Conservation (phyloP, 2,888 invertebrate species). For the Cactoblastis cactorum region DNA sequence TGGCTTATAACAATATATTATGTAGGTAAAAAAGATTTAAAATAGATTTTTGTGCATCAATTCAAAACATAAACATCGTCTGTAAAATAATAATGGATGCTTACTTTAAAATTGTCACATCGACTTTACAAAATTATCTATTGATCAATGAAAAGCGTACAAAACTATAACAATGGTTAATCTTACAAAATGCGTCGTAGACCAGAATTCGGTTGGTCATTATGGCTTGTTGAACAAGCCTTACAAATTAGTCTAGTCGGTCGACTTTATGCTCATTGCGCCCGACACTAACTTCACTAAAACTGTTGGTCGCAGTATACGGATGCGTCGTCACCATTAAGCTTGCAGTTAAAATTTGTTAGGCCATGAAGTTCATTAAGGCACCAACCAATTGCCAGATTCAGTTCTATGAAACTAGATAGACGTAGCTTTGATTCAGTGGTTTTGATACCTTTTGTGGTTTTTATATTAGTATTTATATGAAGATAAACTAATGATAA, state of each 20-base stretch:
- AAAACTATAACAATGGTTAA: neutral
- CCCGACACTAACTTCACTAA: constrained; percentile 8
- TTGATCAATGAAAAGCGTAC: neutral
- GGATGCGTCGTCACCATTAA: constrained; percentile 7
- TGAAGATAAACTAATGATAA: too few species aligned
- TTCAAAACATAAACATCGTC: too few species aligned
- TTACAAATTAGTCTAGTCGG: constrained; percentile 3
- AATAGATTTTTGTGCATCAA: too few species aligned
- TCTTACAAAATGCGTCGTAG: constrained; percentile 5
- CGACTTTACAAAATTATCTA: neutral
- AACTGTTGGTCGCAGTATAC: constrained; percentile 7
- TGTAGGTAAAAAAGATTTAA: too few species aligned
- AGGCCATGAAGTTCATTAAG: neutral
- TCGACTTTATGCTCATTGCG: constrained; percentile 13
- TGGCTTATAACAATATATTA: too few species aligned
- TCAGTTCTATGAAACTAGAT: neutral
- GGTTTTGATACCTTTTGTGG: neutral
- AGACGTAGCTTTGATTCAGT: neutral
- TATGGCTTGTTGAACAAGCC: constrained; percentile 12
- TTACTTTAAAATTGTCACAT: neutral
- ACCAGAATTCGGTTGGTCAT: neutral
- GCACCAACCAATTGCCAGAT: neutral
- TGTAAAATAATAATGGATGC: too few species aligned
- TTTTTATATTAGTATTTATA: too few species aligned
- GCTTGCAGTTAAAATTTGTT: constrained; percentile 6